These are phyloP conservation scores for Oxygymnocypris stewartii DNA, from an alignment of 2,113 vertebrate genomes.

Conservation along the genomic window DNA sequence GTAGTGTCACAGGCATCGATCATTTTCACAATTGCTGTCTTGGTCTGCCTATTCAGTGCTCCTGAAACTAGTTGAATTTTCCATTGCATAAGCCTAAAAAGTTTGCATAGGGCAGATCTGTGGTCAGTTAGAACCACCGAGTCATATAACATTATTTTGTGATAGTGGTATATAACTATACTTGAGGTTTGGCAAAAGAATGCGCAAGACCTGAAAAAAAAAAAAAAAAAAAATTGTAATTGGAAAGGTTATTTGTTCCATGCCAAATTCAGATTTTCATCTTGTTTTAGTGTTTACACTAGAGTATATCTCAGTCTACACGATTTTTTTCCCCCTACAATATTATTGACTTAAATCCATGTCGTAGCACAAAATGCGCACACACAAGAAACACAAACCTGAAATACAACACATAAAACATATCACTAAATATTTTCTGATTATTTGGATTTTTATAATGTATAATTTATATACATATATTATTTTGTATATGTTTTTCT, in stretches of 20 bases:
- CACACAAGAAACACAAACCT: background rate
- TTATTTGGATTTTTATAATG: too few species aligned
- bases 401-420: background rate
- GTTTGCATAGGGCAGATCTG: slow-evolving; percentile 1
- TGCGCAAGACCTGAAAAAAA: slow-evolving; percentile 18
- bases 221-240: background rate
- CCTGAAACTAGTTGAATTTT: background rate
- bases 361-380: background rate
- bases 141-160: background rate
- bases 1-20: background rate
- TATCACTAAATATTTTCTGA: too few species aligned
- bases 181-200: slow-evolving; percentile 47
- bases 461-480: too few species aligned
- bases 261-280: background rate
- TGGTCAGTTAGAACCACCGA: slow-evolving; percentile 7
- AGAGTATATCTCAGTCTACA: background rate
- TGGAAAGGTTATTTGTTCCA: slow-evolving; percentile 23
- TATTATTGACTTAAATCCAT: slow-evolving; percentile 14
- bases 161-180: slow-evolving; percentile 20
- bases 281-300: background rate
- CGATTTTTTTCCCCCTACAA: background rate
- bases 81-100: slow-evolving; percentile 3
- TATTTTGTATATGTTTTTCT: too few species aligned
- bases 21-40: background rate
- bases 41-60: background rate